These are phyloP conservation scores for Calephelis perditalis DNA, from an alignment of 2,888 invertebrate species.

Conservation along the genomic window DNA sequence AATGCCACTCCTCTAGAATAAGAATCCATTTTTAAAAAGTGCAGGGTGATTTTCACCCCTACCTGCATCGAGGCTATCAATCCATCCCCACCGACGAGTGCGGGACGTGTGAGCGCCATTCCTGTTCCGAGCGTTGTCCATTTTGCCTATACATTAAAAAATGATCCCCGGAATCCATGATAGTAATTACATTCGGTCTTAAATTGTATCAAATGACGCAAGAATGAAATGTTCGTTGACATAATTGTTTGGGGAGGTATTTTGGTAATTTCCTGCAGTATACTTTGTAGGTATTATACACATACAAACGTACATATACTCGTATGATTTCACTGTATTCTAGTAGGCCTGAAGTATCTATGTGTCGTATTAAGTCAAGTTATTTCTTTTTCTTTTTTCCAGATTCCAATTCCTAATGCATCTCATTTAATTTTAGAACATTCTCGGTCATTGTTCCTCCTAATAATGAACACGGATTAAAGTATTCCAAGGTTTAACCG, in stretches of 20 bases:
- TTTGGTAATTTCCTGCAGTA: neutral
- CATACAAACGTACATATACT: no score
- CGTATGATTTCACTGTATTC: no score
- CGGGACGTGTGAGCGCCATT: slow-evolving; percentile 53
- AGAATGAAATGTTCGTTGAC: slow-evolving; percentile 8
- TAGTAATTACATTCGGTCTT: slow-evolving; percentile 9
- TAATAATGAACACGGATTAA: no score
- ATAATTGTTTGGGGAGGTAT: neutral
- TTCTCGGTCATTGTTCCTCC: no score
- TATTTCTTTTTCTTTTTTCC: no score
- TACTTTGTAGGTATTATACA: no score
- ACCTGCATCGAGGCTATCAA: slow-evolving; percentile 56
- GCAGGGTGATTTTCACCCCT: slow-evolving; percentile 43
- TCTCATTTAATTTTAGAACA: no score
- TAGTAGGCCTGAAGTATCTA: no score
- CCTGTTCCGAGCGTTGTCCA: slow-evolving; percentile 37
- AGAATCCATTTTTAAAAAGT: slow-evolving; percentile 45
- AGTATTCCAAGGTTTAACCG: no score
- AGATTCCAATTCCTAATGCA: no score
- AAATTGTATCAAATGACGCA: slow-evolving; percentile 14
- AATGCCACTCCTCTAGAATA: slow-evolving; percentile 10
- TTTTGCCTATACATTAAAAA: slow-evolving; percentile 5
- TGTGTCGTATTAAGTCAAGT: no score
- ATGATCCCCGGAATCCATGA: neutral
- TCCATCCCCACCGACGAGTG: slow-evolving; percentile 57